phyloP scores from a whole-genome alignment of 2,113 vertebrate species.

The Saguinus imperator region DNA sequence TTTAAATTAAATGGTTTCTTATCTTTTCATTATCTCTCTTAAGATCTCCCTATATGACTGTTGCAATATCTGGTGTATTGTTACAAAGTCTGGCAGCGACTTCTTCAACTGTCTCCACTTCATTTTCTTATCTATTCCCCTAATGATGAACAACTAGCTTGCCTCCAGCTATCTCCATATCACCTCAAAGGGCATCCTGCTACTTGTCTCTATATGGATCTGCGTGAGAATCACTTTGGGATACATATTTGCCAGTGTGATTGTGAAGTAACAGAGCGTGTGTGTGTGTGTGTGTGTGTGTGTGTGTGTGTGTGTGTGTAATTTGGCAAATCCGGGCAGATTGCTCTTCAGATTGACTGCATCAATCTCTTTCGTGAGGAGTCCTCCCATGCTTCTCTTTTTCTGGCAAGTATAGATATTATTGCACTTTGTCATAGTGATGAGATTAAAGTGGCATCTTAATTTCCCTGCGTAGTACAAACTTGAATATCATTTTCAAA shows the following conservation, averaged over 20 bases:
- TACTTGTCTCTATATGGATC: fast-evolving
- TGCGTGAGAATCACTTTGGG: no score
- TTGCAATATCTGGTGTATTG: neutral
- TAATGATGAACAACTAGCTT: neutral
- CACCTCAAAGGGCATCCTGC: neutral
- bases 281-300: neutral
- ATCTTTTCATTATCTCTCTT: neutral
- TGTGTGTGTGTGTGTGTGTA: fast-evolving
- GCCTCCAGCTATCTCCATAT: neutral
- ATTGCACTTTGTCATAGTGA: neutral
- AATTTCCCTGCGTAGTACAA: neutral
- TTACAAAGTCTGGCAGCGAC: neutral
- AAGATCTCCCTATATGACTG: no score
- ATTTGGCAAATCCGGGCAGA: neutral
- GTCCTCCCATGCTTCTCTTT: fast-evolving
- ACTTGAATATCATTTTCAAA: neutral
- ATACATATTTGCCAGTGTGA: fast-evolving
- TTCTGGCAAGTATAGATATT: no score
- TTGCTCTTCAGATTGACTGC: neutral
- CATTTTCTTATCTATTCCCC: neutral
- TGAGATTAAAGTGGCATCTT: neutral
- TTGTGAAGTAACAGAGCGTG: neutral
- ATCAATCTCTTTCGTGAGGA: no score
- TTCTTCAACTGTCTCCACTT: neutral
- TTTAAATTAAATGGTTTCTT: neutral